Conservation (phyloP, 2,888 invertebrate genomes). For the Incurvaria masculella region DNA sequence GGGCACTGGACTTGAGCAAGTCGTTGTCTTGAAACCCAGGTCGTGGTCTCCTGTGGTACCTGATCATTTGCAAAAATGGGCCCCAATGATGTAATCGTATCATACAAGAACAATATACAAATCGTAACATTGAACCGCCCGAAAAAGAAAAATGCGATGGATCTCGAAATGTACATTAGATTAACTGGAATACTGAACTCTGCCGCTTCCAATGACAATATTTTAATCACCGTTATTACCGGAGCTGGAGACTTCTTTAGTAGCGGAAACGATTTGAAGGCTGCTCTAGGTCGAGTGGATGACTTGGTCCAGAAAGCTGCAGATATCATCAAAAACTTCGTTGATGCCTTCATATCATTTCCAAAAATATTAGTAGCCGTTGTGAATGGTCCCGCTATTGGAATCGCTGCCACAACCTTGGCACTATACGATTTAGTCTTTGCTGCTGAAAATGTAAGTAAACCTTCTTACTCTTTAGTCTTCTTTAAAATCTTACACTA, state of each 20-base stretch:
- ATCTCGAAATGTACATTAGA: conserved; percentile 62
- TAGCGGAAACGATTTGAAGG: conserved; percentile 75
- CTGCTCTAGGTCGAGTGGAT: conserved; percentile 12
- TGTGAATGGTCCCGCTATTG: conserved; percentile 94
- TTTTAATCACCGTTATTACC: conserved; percentile 72
- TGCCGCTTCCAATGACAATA: conserved; percentile 63
- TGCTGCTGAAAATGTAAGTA: conserved; percentile 73
- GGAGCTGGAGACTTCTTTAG: conserved; percentile 79
- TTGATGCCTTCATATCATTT: conserved; percentile 77
- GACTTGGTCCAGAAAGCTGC: conserved; percentile 14
- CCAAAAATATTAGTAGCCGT: conserved; percentile 85
- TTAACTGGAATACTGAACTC: conserved; percentile 63
- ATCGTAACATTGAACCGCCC: conserved; percentile 73
- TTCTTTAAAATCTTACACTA: too few species aligned
- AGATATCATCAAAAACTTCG: conserved; percentile 54
- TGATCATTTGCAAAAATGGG: conserved; percentile 17
- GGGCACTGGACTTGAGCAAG: neutral
- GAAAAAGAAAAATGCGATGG: conserved; percentile 76
- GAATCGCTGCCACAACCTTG: conserved; percentile 82
- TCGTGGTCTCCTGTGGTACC: too few species aligned
- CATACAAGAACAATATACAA: conserved; percentile 27
- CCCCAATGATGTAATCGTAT: conserved; percentile 24
- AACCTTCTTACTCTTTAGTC: too few species aligned
- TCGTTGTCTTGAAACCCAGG: too few species aligned
- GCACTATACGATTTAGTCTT: conserved; percentile 87